Evolutionary conservation across 2,888 invertebrate genomes (phyloP).

Genomic region (Dermolepida albohirtum): DNA sequence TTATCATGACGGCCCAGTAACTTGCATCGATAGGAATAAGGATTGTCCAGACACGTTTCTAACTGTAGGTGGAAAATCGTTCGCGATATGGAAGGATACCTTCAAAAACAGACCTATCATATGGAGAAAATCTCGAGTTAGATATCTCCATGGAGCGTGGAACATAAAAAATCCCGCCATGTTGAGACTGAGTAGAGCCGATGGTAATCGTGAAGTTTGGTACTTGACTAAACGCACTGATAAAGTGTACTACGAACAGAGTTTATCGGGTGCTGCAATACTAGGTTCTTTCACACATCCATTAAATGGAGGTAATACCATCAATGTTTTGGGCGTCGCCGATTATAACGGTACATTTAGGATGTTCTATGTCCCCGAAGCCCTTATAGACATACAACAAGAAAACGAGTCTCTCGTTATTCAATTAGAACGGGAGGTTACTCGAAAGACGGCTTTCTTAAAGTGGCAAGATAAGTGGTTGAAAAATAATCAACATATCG

Average conservation of each 20-base stretch:
- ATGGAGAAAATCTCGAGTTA: slow-evolving; percentile 73
- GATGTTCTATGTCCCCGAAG: slow-evolving; percentile 67
- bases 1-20: slow-evolving; percentile 80
- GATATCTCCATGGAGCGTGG: slow-evolving; percentile 78
- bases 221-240: slow-evolving; percentile 79
- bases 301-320: not conserved
- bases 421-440: slow-evolving; percentile 69
- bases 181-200: slow-evolving; percentile 76
- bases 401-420: slow-evolving; percentile 58
- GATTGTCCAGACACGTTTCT: slow-evolving; percentile 16
- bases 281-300: slow-evolving; percentile 73
- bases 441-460: slow-evolving; percentile 67
- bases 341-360: slow-evolving; percentile 77
- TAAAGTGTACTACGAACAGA: slow-evolving; percentile 75
- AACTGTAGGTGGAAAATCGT: slow-evolving; percentile 66
- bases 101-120: slow-evolving; percentile 72
- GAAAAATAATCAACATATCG: slow-evolving; percentile 61
- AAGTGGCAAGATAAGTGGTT: slow-evolving; percentile 75
- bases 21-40: slow-evolving; percentile 62
- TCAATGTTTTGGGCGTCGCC: slow-evolving; percentile 72
- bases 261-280: slow-evolving; percentile 75
- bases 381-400: slow-evolving; percentile 54
- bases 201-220: slow-evolving; percentile 86
- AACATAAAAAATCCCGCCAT: slow-evolving; percentile 74
- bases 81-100: slow-evolving; percentile 67